These are phyloP conservation scores for Odocoileus hemionus DNA, from an alignment of 2,113 vertebrate genomes.

Conservation along the genomic window DNA sequence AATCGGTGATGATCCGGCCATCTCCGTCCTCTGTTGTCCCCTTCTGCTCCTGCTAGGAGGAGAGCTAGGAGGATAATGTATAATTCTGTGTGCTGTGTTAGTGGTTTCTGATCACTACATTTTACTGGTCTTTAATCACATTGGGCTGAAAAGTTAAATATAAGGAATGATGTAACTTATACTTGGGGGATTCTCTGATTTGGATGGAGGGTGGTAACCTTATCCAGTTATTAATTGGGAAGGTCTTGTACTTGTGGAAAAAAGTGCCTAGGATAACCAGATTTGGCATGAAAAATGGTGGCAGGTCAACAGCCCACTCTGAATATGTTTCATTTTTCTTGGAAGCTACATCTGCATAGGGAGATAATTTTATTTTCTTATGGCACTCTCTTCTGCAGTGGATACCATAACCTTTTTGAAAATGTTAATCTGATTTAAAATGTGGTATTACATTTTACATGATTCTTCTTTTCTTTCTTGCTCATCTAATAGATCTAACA, in stretches of 20 bases:
- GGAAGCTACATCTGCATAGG: conserved; percentile 59
- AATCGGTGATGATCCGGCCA: background rate
- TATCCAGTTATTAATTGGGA: background rate
- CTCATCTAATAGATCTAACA: conserved; percentile 24
- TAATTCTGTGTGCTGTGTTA: background rate
- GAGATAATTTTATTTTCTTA: conserved; percentile 69
- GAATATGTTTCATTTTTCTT: conserved; percentile 61
- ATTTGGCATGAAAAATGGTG: conserved; percentile 39
- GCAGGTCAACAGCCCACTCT: conserved; percentile 29
- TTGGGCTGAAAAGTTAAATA: conserved; percentile 6
- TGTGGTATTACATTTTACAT: conserved; percentile 47
- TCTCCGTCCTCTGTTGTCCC: background rate
- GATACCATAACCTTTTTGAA: conserved; percentile 61
- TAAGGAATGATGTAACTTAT: background rate
- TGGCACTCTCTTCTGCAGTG: conserved; percentile 41
- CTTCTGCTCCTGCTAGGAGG: background rate
- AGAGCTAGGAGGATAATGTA: background rate
- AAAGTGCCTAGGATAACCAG: conserved; percentile 13
- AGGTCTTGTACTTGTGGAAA: background rate
- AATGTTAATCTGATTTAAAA: conserved; percentile 69
- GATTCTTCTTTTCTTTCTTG: conserved; percentile 14
- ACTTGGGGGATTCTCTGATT: background rate
- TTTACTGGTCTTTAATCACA: background rate
- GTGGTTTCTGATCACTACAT: background rate
- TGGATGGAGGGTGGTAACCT: background rate